Evolutionary conservation across 2,888 invertebrate species (phyloP), one percentile per base, ranked within the genome.

Genomic region (Cacoxenus indagator): DNA sequence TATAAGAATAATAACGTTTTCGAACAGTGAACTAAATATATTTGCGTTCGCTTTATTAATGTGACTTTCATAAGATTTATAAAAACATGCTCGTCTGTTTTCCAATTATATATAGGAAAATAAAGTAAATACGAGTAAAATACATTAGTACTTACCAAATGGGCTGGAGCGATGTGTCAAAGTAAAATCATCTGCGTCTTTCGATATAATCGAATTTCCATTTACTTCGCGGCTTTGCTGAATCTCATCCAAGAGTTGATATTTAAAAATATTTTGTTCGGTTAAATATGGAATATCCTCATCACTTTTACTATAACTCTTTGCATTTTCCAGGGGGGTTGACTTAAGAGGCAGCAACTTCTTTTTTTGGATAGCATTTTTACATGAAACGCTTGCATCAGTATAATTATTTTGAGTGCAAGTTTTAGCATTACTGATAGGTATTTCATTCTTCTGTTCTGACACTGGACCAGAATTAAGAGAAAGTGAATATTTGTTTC

Each of bases 241-340:
- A 0, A 73, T 71, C 62, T 79, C 75, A 70, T 83, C 82, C 51
- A 85, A 65, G 73, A 84, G 71, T 70, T 82, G 85, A 67, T 83
- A 86, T 69, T 85, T 86, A 17, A 85, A 75, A n/a, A 86, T 78
- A 26, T 92, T 92, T 85, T 92, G 92, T 65, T 86, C 83, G n/a
- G 86, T 84, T 37, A 88, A 79, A 79, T 86, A 88, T 37, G 87
- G 88, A 75, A 87, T 85, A 66, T 86, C 84, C 59, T 87, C 86
- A 22, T 85, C 84, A 59, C 78, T 71, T 24, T 85, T 84, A 55
- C 78, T 71, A 17, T 68, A 70, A 14, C 75, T 55, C 66, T 82
- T 82, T 26, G 83, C 82, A 24, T 77, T 80, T 65, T 85, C 85
- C 24, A 87, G 74, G 1, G 87, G 87, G 80, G 86, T 83, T 0